Percentiles rank a stretch among this genome's conserved stretches.
Evolutionary conservation across 2,888 invertebrate genomes (phyloP).

Genomic region (Xestia c-nigrum): DNA sequence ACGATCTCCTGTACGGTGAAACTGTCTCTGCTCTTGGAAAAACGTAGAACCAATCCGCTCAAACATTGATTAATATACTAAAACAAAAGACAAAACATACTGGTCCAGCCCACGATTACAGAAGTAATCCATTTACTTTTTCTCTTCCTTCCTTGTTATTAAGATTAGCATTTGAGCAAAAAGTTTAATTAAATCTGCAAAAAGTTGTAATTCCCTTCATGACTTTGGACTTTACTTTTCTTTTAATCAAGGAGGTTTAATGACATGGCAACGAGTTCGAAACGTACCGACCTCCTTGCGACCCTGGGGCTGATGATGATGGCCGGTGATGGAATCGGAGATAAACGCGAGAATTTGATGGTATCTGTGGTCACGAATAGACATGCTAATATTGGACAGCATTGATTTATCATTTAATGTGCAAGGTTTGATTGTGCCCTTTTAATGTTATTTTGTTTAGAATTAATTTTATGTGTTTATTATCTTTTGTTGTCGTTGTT

Average conservation of each 20-base stretch:
- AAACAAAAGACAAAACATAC: background rate
- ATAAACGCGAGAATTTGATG: slow-evolving; percentile 49
- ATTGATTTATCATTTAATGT: slow-evolving; percentile 39
- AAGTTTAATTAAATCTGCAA: slow-evolving; percentile 43
- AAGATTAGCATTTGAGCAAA: slow-evolving; percentile 30
- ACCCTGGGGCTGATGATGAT: slow-evolving; percentile 39
- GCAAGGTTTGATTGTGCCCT: slow-evolving; percentile 32
- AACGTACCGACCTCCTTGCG: slow-evolving; percentile 28
- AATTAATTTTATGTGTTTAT: background rate
- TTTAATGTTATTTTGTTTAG: slow-evolving; percentile 1
- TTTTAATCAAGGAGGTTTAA: slow-evolving; percentile 42
- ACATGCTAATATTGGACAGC: slow-evolving; percentile 30
- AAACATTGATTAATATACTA: background rate
- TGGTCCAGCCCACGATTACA: background rate
- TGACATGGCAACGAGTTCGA: slow-evolving; percentile 27
- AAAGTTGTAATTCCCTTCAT: slow-evolving; percentile 19
- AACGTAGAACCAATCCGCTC: background rate
- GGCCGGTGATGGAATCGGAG: slow-evolving; percentile 37
- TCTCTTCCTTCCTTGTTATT: slow-evolving; percentile 21
- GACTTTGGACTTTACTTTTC: slow-evolving; percentile 41
- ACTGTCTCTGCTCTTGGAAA: background rate
- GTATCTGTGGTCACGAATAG: slow-evolving; percentile 55
- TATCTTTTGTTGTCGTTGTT: background rate
- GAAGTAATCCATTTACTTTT: slow-evolving; percentile 27
- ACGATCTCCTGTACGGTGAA: no score